Base-by-base conservation (phyloP, 2,797 vertebrate genomes). In the Trachurus trachurus region DNA sequence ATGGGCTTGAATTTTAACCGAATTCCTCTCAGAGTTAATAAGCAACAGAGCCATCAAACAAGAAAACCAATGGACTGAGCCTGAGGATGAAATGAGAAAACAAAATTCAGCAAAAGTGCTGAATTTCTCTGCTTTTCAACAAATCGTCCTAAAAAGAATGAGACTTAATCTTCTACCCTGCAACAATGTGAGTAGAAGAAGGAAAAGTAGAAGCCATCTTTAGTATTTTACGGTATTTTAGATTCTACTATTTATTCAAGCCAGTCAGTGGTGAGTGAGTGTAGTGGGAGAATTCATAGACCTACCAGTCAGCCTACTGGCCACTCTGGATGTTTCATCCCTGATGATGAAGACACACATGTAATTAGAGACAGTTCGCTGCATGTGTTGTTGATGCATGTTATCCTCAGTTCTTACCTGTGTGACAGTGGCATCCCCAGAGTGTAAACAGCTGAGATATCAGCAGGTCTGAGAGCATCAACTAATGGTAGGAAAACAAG, bases 241-340 rank as follows among this genome's bases (percentile, higher is more conserved):
- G 0, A 64, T 26, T 12, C 16, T 5, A 21, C 1, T 50, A 9
- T 12, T 21, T 39, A 45, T 2, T 15, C 7, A 39, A 62, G 45
- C 22, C 19, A n/a, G 21, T 44, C 0, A 22, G 9, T 62, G 12
- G 5, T 40, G 13, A 6, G 4, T 22, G 21, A 4, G 16, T 53
- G 5, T 9, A 21, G 21, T 42, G 6, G 0, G 12, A n/a, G 49
- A 16, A 16, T 29, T 22, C 49, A 29, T 34, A 31, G 26, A 85
- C 91, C 93, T 85, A 96, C 95, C 95, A 50, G 85, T 53, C 16
- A 96, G 26, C 87, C 81, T 85, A 9, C 40, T 87, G 76, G 92
- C 47, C 47, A 92, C 66, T 66, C 45, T 83, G 66, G 78, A 79
- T 21, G 85, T 80, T 74, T 92, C 87, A 75, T 70, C 61, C 80